Evolutionary conservation across 2,888 invertebrate genomes (phyloP).

Genomic region (Drosophila kanekoi): DNA sequence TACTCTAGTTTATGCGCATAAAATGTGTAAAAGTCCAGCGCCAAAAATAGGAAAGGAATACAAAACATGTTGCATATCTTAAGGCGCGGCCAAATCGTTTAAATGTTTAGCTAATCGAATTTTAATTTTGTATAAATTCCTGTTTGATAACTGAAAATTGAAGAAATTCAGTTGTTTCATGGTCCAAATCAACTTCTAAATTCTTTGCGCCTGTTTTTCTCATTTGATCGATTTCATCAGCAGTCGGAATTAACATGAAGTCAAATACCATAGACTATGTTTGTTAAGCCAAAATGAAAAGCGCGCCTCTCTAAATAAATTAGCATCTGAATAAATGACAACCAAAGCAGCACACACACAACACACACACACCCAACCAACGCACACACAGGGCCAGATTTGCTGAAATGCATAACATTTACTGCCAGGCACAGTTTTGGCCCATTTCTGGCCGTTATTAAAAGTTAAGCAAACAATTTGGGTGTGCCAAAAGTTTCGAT

Average conservation of each 20-base stretch:
- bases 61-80: constrained; percentile 35
- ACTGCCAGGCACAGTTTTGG: constrained; percentile 15
- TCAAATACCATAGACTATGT: constrained; percentile 8
- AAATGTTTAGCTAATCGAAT: not conserved
- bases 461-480: constrained; percentile 56
- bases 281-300: constrained; percentile 30
- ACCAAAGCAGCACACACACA: constrained; percentile 14
- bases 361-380: constrained; percentile 4
- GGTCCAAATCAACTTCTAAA: not conserved
- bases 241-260: constrained; percentile 18
- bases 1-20: too few species aligned
- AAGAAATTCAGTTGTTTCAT: not conserved
- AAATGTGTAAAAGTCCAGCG: too few species aligned
- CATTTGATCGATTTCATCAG: not conserved
- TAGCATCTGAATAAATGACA: constrained; percentile 58
- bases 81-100: not conserved
- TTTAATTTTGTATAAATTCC: too few species aligned
- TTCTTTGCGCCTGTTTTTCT: not conserved
- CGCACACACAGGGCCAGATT: constrained; percentile 8
- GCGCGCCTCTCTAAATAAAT: constrained; percentile 47
- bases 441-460: constrained; percentile 15
- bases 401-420: constrained; percentile 13
- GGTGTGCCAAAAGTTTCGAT: constrained; percentile 67
- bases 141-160: not conserved
- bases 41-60: not conserved